A percentile compares a stretch with the other conserved stretches of the same genome.
Conservation (phyloP, 2,888 invertebrate species). For the Drosophila acutilabella region DNA sequence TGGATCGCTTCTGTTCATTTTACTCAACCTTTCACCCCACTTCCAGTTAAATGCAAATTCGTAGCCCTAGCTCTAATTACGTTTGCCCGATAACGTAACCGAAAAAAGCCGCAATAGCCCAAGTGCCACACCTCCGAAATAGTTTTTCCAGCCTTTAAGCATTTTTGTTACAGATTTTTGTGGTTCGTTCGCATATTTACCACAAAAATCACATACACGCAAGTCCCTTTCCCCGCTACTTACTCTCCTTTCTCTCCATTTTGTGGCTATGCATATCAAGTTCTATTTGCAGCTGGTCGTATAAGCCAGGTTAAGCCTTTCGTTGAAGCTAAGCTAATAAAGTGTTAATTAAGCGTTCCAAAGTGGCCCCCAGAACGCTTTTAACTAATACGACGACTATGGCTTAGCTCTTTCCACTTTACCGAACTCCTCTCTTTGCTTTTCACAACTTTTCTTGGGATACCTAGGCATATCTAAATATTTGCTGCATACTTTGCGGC, state of each 20-base stretch:
- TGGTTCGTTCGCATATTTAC: conserved; percentile 64
- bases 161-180: conserved; percentile 70
- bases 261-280: conserved; percentile 33
- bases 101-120: conserved; percentile 30
- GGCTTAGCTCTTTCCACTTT: background rate
- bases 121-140: conserved; percentile 34
- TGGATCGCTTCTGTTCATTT: conserved; percentile 54
- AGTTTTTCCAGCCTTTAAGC: conserved; percentile 75
- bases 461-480: conserved; percentile 71
- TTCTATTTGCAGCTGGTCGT: conserved; percentile 31
- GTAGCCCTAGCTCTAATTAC: conserved; percentile 43
- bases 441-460: conserved; percentile 42
- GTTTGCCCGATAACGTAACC: conserved; percentile 35
- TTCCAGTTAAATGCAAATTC: conserved; percentile 43
- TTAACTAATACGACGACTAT: conserved; percentile 56
- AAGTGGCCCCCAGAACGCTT: conserved; percentile 65
- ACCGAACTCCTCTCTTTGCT: conserved; percentile 11
- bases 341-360: conserved; percentile 74
- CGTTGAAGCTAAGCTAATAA: conserved; percentile 67
- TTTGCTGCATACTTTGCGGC: conserved; percentile 75
- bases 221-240: conserved; percentile 5
- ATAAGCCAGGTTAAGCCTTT: conserved; percentile 62
- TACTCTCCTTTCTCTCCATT: background rate
- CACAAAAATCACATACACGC: conserved; percentile 57
- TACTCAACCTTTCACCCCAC: conserved; percentile 6